phyloP scores from a whole-genome alignment of 2,888 invertebrate genomes.

The Caenorhabditis virilis region DNA sequence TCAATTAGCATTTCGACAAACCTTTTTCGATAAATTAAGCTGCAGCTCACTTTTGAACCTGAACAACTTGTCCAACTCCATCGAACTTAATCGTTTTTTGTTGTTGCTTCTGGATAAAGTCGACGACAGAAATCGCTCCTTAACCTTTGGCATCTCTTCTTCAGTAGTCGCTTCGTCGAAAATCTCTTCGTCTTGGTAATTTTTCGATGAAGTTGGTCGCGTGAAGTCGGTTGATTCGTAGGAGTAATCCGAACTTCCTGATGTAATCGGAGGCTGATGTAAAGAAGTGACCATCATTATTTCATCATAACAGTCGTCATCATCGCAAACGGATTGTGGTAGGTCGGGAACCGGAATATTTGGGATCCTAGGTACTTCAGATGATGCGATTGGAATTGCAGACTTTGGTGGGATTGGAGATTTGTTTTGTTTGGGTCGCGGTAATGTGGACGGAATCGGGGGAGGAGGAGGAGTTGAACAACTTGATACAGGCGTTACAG shows the following conservation, averaged over 20 bases:
- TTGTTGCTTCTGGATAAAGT: slow-evolving; percentile 2
- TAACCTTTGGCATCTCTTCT: slow-evolving; percentile 11
- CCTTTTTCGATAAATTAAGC: slow-evolving; percentile 55
- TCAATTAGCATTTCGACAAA: slow-evolving; percentile 6
- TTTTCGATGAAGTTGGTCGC: not conserved
- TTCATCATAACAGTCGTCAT: slow-evolving; percentile 43
- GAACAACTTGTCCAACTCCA: slow-evolving; percentile 56
- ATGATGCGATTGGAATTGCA: not conserved
- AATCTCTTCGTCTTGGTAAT: slow-evolving; percentile 20
- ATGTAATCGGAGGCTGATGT: slow-evolving; percentile 7
- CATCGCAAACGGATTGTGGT: slow-evolving; percentile 8
- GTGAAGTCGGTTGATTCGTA: slow-evolving; percentile 27
- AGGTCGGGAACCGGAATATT: slow-evolving; percentile 33
- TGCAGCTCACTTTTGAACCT: slow-evolving; percentile 58
- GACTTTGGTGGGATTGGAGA: slow-evolving; percentile 25
- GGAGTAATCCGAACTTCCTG: slow-evolving; percentile 15
- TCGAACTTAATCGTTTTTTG: slow-evolving; percentile 39
- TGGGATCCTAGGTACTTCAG: slow-evolving; percentile 21
- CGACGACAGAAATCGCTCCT: slow-evolving; percentile 21
- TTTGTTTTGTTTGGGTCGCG: slow-evolving; percentile 9
- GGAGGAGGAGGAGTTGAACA: too few species aligned
- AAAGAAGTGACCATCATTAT: slow-evolving; percentile 11
- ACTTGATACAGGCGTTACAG: not conserved
- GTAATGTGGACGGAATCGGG: slow-evolving; percentile 11
- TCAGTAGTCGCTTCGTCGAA: slow-evolving; percentile 35